Evolutionary conservation across 2,888 invertebrate species (phyloP), one percentile per base, ranked within the genome.

Genomic region (Eudasyphora cyanicolor): DNA sequence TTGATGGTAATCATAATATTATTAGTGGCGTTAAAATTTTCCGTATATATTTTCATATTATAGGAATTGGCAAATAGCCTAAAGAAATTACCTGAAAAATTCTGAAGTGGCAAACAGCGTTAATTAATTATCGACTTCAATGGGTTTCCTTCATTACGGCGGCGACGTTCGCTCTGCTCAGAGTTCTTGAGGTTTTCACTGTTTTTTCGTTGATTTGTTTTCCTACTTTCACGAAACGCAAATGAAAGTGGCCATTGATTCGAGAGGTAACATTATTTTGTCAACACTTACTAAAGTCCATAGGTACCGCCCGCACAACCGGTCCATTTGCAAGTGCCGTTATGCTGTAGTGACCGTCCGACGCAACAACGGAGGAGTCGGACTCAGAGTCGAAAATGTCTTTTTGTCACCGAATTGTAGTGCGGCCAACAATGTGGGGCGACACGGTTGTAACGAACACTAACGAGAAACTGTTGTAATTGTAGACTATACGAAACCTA

Each of bases 1-100:
- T n/a, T n/a, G n/a, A n/a, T n/a, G n/a, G n/a, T n/a, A n/a, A n/a
- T n/a, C n/a, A n/a, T n/a, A n/a, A n/a, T n/a, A n/a, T n/a, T n/a
- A n/a, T n/a, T n/a, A n/a, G n/a, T n/a, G n/a, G n/a, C n/a, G n/a
- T n/a, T n/a, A n/a, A n/a, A n/a, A n/a, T n/a, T n/a, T n/a, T n/a
- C n/a, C n/a, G n/a, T n/a, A n/a, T n/a, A n/a, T n/a, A n/a, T n/a
- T n/a, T n/a, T n/a, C n/a, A n/a, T n/a, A n/a, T n/a, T n/a, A n/a
- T n/a, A n/a, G n/a, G n/a, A n/a, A n/a, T n/a, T n/a, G n/a, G 5
- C 8, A 38, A 38, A 38, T 38, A 12, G 38, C 38, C 10, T 38
- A 38, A 38, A 38, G 2, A 14, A 27, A 35, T 64, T 64, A 64
- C 64, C 64, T 64, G 64, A 64, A 64, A 64, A 64, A 19, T 64